Base-by-base conservation (phyloP, 2,888 invertebrate genomes). In the Stegana nigrithorax region DNA sequence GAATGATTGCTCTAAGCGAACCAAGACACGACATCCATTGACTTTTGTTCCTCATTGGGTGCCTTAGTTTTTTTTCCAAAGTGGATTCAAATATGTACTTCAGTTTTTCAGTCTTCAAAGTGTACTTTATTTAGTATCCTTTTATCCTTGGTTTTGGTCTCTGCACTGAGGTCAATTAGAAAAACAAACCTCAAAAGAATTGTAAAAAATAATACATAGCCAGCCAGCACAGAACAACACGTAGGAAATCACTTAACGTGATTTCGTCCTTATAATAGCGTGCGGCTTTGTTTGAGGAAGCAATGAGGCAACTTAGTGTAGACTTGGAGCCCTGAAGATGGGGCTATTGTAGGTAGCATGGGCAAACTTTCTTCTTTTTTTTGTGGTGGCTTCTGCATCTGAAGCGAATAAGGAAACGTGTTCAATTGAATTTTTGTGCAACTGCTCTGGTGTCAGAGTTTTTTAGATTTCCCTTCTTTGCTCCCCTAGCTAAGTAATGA, bases 221-320 rank as follows among this genome's bases (percentile, higher is more conserved):
- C 6, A 12, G n/a, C 32, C 2, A 44, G 8, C 61, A 69, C 64
- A n/a, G 67, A 67, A 66, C 68, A 70, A 68, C 75, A 75, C 75
- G 75, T 79, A 75, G 73, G 63, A 66, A 75, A 78, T 75, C 80
- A 75, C 75, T 75, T 75, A 79, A 79, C 78, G 72, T 73, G 75
- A 79, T 71, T 47, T 26, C 44, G 7, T 60, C 67, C n/a, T 23
- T 47, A n/a, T 12, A 45, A 25, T 51, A 17, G 53, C 29, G 25
- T 23, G 8, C 32, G 26, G 5, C 25, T 25, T 45, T 10, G 23
- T 55, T 19, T 42, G 62, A 66, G 64, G 63, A 68, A 60, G 68
- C 73, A 76, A 67, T 63, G 67, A 77, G 65, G 71, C 14, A 10
- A 19, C 26, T 7, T 45, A 2, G 23, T 42, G 32, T 6, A 23